phyloP scores from a whole-genome alignment of 2,113 vertebrate species.

The Toxotes jaculatrix region DNA sequence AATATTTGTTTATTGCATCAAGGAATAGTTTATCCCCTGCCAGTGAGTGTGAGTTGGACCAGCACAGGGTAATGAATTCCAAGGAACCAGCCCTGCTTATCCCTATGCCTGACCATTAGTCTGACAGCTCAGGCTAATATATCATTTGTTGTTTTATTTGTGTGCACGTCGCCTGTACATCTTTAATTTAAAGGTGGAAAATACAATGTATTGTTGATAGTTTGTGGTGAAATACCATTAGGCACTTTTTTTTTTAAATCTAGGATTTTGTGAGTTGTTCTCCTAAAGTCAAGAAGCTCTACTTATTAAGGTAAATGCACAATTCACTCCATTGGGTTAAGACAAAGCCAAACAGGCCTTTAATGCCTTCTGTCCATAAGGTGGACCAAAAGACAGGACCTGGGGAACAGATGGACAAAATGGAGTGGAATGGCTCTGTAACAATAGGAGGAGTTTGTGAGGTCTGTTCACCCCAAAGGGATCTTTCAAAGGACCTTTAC shows the following conservation, averaged over 20 bases:
- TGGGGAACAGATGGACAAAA: conserved; percentile 79
- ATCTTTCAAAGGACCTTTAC: conserved; percentile 67
- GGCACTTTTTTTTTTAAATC: neutral
- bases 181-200: neutral
- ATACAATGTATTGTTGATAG: neutral
- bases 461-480: conserved; percentile 62
- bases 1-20: conserved; percentile 87
- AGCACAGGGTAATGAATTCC: conserved; percentile 32
- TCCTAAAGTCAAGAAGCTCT: conserved; percentile 47
- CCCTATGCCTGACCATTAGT: neutral
- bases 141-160: neutral
- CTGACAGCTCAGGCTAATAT: neutral
- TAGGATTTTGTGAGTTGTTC: conserved; percentile 13
- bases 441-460: conserved; percentile 71
- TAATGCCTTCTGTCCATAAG: conserved; percentile 68
- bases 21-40: conserved; percentile 80
- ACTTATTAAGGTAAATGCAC: conserved; percentile 56
- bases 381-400: conserved; percentile 58
- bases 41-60: conserved; percentile 32
- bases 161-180: neutral
- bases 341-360: conserved; percentile 73
- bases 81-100: conserved; percentile 6
- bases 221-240: neutral
- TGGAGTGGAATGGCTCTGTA: conserved; percentile 49
- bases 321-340: conserved; percentile 35